A percentile compares a stretch with the other conserved stretches of the same genome.
Conservation (phyloP, 2,888 invertebrate species). For the Drosophila nr. fundita region DNA sequence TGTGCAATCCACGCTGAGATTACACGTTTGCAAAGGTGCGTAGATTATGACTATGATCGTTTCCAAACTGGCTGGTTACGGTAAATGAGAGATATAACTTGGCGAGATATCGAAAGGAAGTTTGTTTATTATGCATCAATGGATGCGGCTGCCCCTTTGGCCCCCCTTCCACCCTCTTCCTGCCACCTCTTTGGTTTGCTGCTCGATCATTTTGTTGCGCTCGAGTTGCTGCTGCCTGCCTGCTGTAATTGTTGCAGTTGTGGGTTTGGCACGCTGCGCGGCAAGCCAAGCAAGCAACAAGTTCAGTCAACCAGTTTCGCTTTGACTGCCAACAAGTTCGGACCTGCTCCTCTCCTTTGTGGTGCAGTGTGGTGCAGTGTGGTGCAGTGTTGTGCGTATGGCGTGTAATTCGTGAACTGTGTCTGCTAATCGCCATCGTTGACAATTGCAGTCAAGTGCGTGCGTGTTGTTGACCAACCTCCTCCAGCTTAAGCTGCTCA, state of each 20-base stretch:
- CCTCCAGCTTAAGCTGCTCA: background rate
- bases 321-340: constrained; percentile 69
- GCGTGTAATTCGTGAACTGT: constrained; percentile 9
- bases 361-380: background rate
- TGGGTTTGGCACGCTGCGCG: constrained; percentile 42
- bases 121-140: background rate
- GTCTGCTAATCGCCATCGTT: constrained; percentile 1
- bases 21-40: constrained; percentile 57
- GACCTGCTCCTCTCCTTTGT: constrained; percentile 13
- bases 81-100: constrained; percentile 5
- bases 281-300: constrained; percentile 42
- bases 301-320: constrained; percentile 75
- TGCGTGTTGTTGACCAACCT: constrained; percentile 1
- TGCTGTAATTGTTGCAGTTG: constrained; percentile 8
- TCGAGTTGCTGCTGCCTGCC: constrained; percentile 59
- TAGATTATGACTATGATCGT: constrained; percentile 15
- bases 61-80: background rate
- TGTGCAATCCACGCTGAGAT: constrained; percentile 50
- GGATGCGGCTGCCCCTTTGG: background rate
- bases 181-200: background rate
- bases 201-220: constrained; percentile 64
- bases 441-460: constrained; percentile 8
- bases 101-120: constrained; percentile 17
- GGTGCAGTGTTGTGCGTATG: background rate
- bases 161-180: background rate